A percentile compares a stretch with the other conserved stretches of the same genome.
phyloP scores from a whole-genome alignment of 2,113 vertebrate species.

The Mobula birostris region DNA sequence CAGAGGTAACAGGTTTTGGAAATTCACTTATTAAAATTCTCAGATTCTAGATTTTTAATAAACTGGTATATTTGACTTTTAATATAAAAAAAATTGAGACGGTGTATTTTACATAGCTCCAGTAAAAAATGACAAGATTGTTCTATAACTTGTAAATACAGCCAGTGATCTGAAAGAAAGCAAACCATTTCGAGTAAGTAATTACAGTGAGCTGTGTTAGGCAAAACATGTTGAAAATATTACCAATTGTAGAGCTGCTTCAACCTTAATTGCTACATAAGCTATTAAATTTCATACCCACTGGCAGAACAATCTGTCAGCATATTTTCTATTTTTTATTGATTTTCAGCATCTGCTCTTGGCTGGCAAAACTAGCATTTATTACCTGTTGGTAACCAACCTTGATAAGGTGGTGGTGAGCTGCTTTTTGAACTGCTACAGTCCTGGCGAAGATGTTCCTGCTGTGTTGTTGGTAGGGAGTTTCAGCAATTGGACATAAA shows the following conservation, averaged over 20 bases:
- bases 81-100: not conserved
- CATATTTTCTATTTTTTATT: too few species aligned
- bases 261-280: not conserved
- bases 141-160: conserved; percentile 1
- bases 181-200: not conserved
- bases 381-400: too few species aligned
- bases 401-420: too few species aligned
- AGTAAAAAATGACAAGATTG: not conserved
- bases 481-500: too few species aligned
- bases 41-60: not conserved
- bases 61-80: too few species aligned
- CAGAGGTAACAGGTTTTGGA: not conserved
- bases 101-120: not conserved
- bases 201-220: not conserved
- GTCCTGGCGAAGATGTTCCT: too few species aligned
- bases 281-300: too few species aligned
- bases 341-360: too few species aligned
- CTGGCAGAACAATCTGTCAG: not conserved
- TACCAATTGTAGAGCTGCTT: not conserved
- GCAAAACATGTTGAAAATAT: not conserved
- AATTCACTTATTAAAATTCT: not conserved
- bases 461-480: too few species aligned
- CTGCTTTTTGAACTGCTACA: too few species aligned
- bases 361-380: too few species aligned
- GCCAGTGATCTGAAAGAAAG: not conserved